Base-by-base conservation (phyloP, 2,888 invertebrate species). In the Chorisops tibialis region DNA sequence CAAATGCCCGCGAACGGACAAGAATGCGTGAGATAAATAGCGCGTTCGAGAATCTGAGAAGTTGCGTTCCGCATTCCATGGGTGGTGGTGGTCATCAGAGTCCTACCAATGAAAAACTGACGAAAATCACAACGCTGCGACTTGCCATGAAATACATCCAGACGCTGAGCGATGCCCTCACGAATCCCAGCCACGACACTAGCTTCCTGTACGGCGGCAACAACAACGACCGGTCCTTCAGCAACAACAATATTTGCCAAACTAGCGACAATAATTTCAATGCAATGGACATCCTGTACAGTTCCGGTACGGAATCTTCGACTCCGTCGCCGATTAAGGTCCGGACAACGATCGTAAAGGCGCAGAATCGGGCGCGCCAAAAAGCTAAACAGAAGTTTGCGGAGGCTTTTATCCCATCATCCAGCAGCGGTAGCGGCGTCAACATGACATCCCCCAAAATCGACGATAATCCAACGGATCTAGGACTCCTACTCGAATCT, bases 1-100 rank as follows among this genome's bases (percentile, higher is more conserved):
- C 94, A 12, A 95, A 94, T 79, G 92, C 93, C 0, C 79, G 94
- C 30, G 94, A 95, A 72, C 78, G 94, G 35, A 88, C 87, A 67
- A 83, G 94, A 61, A 94, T 94, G 93, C 82, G 89, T 51, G 93
- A 93, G 75, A 93, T 95, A 69, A 95, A 95, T 79, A 83, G 85
- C 64, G 94, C 93, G 1, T 95, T 94, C 77, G 93, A 93, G 73
- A 83, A 87, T 1, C 80, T 95, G 7, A 82, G 92, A 21, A 82
- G 84, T 14, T 89, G 88, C 21, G 87, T 95, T 11, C 94, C 94
- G 6, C 71, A 72, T 48, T 69, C 76, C 1, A 73, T 78, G 16
- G 73, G 72, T 4, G 51, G 37, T 11, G 12, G 41, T 19, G 63
- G 30, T 24, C 54, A 49, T 19, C 50, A 63, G 9, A 69, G 63